These are phyloP conservation scores for Gymnosoma rotundatum DNA, from an alignment of 2,888 invertebrate species.

Conservation along the genomic window DNA sequence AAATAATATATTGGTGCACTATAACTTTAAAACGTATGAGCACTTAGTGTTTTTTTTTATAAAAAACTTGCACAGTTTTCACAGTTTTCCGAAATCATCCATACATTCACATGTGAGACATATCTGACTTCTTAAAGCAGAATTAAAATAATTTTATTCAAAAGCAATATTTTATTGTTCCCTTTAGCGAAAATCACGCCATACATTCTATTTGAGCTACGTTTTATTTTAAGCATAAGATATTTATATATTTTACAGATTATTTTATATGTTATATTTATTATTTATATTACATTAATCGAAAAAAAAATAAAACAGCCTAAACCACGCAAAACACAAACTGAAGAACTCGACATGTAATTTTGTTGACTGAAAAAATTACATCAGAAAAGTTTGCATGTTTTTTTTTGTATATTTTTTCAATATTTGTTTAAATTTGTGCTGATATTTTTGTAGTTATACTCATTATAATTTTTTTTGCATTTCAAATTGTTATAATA, in stretches of 20 bases:
- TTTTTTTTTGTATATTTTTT: background rate
- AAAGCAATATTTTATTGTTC: constrained; percentile 14
- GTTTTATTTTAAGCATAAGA: constrained; percentile 7
- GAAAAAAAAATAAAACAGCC: constrained; percentile 75
- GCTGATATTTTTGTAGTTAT: constrained; percentile 16
- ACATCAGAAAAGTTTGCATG: constrained; percentile 69
- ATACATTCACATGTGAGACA: background rate
- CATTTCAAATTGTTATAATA: too few relatives aligned
- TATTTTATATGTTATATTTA: constrained; percentile 5
- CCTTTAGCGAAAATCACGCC: constrained; percentile 3
- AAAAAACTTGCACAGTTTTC: constrained; percentile 78
- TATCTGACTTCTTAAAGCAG: too few relatives aligned
- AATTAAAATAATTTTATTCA: too few relatives aligned
- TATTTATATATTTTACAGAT: constrained; percentile 32
- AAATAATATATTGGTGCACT: constrained; percentile 66
- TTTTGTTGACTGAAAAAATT: constrained; percentile 74
- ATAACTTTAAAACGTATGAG: constrained; percentile 78
- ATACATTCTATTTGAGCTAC: constrained; percentile 31
- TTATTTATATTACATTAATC: constrained; percentile 12
- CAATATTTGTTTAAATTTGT: constrained; percentile 47
- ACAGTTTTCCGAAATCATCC: constrained; percentile 76
- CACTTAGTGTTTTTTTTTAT: constrained; percentile 12
- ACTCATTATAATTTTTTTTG: background rate
- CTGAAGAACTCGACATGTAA: constrained; percentile 81
- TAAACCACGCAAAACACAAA: constrained; percentile 81